Percentiles rank a stretch among this genome's conserved stretches.
phyloP scores from a whole-genome alignment of 2,797 vertebrate genomes.

The Rousettus madagascariensis region DNA sequence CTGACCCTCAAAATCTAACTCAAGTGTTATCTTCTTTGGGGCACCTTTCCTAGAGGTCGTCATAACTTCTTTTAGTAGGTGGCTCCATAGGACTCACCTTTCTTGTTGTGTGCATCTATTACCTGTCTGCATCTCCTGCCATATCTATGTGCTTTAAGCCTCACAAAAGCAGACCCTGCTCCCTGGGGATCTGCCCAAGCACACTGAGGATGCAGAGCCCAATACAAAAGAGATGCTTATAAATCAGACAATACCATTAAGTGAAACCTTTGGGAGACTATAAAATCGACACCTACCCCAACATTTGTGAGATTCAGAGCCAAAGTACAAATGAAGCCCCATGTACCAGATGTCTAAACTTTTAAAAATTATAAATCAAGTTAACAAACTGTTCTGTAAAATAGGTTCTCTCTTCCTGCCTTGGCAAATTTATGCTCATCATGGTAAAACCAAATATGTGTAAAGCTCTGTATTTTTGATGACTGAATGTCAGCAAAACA shows the following conservation, averaged over 20 bases:
- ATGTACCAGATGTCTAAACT: neutral
- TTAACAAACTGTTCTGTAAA: neutral
- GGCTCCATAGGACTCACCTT: too few species aligned
- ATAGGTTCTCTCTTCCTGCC: neutral
- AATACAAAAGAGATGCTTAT: neutral
- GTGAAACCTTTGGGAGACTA: neutral
- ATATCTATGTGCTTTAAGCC: neutral
- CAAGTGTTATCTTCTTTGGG: neutral
- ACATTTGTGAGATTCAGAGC: neutral
- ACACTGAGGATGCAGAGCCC: neutral
- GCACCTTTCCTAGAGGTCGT: too few species aligned
- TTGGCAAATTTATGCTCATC: neutral
- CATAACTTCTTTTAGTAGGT: neutral
- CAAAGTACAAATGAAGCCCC: neutral
- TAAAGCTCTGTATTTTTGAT: slow-evolving; percentile 35
- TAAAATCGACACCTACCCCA: neutral
- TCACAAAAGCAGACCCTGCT: neutral
- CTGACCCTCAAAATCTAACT: neutral
- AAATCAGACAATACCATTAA: neutral
- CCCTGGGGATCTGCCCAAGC: too few species aligned
- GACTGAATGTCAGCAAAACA: slow-evolving; percentile 33
- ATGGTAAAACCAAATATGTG: neutral
- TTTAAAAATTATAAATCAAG: neutral
- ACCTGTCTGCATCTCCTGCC: neutral
- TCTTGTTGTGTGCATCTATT: neutral